Conservation (phyloP, 2,888 invertebrate species). For the Drosophila hawaiiensis region DNA sequence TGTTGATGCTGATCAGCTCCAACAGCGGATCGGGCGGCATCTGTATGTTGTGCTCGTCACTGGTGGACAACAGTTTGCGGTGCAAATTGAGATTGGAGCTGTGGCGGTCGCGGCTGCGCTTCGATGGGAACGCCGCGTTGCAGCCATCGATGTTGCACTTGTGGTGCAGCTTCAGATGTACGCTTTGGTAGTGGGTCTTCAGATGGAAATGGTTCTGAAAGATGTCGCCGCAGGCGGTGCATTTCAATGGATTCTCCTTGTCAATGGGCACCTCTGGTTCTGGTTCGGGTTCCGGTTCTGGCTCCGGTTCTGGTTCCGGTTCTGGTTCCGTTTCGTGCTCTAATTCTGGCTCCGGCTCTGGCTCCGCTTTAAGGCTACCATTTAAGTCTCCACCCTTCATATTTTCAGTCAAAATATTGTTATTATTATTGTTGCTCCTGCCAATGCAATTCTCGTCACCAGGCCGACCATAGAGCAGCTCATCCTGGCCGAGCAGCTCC, state of each 20-base stretch:
- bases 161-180: conserved; percentile 97
- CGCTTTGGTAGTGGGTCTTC: conserved; percentile 97
- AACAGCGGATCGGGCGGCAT: conserved; percentile 65
- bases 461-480: conserved; percentile 24
- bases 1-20: conserved; percentile 74
- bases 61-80: conserved; percentile 92
- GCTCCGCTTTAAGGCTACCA: conserved; percentile 46
- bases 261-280: conserved; percentile 95
- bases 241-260: conserved; percentile 95
- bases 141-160: conserved; percentile 98
- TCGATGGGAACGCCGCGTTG: conserved; percentile 97
- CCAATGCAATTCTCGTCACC: conserved; percentile 17
- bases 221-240: conserved; percentile 96
- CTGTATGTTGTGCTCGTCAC: conserved; percentile 74
- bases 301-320: conserved; percentile 50
- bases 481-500: conserved; percentile 72
- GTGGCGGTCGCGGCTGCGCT: conserved; percentile 95
- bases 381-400: conserved; percentile 23
- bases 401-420: conserved; percentile 34
- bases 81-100: conserved; percentile 96
- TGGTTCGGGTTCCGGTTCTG: conserved; percentile 46
- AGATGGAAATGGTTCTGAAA: conserved; percentile 97
- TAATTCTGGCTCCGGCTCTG: conserved; percentile 37
- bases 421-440: conserved; percentile 51
- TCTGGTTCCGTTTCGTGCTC: conserved; percentile 13